Evolutionary conservation across 2,113 vertebrate species (phyloP).

Genomic region (Myocastor coypus): DNA sequence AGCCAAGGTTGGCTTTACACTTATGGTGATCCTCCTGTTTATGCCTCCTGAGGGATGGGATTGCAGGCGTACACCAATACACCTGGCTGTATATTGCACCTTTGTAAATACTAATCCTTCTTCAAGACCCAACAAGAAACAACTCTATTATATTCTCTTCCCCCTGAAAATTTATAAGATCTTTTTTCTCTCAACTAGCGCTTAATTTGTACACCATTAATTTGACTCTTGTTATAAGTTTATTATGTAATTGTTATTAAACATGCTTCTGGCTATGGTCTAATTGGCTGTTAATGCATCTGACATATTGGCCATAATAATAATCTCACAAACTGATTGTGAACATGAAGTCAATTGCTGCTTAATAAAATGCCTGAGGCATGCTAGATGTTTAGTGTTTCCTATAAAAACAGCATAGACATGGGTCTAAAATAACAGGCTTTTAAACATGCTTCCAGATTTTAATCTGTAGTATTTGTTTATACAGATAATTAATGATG

Average conservation of each 20-base stretch:
- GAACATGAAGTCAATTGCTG: not conserved
- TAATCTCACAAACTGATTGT: not conserved
- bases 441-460: not conserved
- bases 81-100: not conserved
- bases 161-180: not conserved
- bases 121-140: not conserved
- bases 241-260: constrained; percentile 47
- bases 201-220: constrained; percentile 10
- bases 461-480: constrained; percentile 25
- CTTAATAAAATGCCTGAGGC: constrained; percentile 1
- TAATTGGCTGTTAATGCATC: constrained; percentile 39
- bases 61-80: not conserved
- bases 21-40: not conserved
- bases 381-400: not conserved
- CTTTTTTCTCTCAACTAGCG: constrained; percentile 15
- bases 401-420: not conserved
- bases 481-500: constrained; percentile 6
- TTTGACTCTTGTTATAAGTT: not conserved
- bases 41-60: not conserved
- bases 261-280: constrained; percentile 36
- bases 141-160: not conserved
- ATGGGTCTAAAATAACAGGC: constrained; percentile 23
- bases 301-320: constrained; percentile 26
- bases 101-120: constrained; percentile 18
- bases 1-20: not conserved